Conservation (phyloP, 1,140 invertebrate species). For the Armadillidium nasatum region DNA sequence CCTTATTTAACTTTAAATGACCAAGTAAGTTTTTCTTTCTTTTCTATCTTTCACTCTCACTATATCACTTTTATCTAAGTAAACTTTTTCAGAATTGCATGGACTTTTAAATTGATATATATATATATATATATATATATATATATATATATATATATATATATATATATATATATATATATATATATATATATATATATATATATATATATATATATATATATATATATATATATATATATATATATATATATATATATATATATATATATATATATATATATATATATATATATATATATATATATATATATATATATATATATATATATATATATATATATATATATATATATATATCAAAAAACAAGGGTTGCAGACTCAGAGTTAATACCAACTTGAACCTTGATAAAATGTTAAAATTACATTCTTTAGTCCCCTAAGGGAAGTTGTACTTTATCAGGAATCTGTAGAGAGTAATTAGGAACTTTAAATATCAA, state of each 20-base stretch:
- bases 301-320: constrained; percentile 9
- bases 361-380: too few species aligned
- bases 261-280: constrained; percentile 9
- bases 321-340: constrained; percentile 15
- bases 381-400: too few species aligned
- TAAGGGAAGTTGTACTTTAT: too few species aligned
- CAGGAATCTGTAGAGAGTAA: too few species aligned
- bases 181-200: constrained; percentile 16
- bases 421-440: too few species aligned
- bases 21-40: too few species aligned
- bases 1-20: neutral
- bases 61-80: constrained; percentile 15
- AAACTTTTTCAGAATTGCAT: neutral
- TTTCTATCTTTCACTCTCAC: neutral
- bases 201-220: constrained; percentile 7
- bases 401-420: too few species aligned
- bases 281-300: constrained; percentile 13
- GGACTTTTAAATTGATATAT: too few species aligned
- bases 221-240: constrained; percentile 9
- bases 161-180: constrained; percentile 19
- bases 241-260: constrained; percentile 13
- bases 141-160: neutral
- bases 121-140: neutral
- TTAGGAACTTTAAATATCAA: too few species aligned
- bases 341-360: constrained; percentile 6